phyloP scores from a whole-genome alignment of 2,888 invertebrate genomes.

The Archaeoteleia sp. region DNA sequence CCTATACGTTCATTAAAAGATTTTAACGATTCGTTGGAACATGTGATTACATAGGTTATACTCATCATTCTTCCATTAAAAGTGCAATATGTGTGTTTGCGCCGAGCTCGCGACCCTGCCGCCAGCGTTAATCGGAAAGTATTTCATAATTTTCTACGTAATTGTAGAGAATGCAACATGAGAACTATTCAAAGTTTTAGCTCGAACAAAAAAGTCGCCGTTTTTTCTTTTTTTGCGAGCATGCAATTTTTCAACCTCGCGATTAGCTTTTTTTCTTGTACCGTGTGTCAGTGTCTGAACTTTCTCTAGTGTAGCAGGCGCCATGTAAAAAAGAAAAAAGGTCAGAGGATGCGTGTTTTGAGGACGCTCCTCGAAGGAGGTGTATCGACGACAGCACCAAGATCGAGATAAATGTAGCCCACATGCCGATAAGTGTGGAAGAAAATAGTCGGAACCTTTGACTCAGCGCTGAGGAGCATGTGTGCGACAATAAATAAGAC shows the following conservation, averaged over 20 bases:
- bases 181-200: not conserved
- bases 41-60: constrained; percentile 12
- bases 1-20: constrained; percentile 54
- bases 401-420: constrained; percentile 46
- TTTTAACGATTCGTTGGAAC: constrained; percentile 46
- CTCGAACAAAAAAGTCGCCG: not conserved
- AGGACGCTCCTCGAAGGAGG: constrained; percentile 28
- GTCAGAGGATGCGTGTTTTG: constrained; percentile 30
- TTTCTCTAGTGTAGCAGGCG: constrained; percentile 12
- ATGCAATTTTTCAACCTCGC: constrained; percentile 1
- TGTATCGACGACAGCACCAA: constrained; percentile 37
- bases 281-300: constrained; percentile 17
- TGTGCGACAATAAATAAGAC: constrained; percentile 36
- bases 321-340: constrained; percentile 27
- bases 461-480: constrained; percentile 23
- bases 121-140: too few relatives aligned
- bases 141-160: too few relatives aligned
- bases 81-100: too few relatives aligned
- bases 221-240: constrained; percentile 3
- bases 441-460: constrained; percentile 39
- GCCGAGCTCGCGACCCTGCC: too few relatives aligned
- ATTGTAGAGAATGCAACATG: too few relatives aligned
- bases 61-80: constrained; percentile 1
- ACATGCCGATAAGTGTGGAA: constrained; percentile 44
- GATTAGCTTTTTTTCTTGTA: constrained; percentile 9